Base-by-base conservation (phyloP, 2,888 invertebrate genomes). In the Diadromus collaris region DNA sequence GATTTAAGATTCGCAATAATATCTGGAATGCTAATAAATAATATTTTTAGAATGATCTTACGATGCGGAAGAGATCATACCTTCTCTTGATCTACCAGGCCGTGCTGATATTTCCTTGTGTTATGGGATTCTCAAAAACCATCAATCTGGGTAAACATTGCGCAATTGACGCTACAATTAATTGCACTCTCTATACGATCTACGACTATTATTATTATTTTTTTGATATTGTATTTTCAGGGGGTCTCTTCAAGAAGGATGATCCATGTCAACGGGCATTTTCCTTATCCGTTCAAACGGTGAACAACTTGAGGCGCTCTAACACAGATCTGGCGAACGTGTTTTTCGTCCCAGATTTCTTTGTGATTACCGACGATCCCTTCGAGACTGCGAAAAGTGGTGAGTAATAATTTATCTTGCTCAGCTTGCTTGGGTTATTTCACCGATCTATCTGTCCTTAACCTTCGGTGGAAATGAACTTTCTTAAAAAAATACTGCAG, bases 201-300 rank as follows among this genome's bases (percentile, higher is more conserved):
- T 24, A 54, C 16, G 10, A 56, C 56, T 38, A 19, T 44, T 38
- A 27, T 16, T 13, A 48, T 41, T 41, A 1, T 34, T 41, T 16
- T 0, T 3, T 2, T 9, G 10, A 19, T 9, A 34, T 21, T 32
- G 4, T 16, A 41, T 41, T 90, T 89, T 70, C 87, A 95, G 94
- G 94, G 81, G 94, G 93, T 34, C 92, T 95, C 81, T 93, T 94
- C 83, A 91, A 94, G 89, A 90, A 92, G 64, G 91, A 91, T 78
- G 92, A 92, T 63, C 91, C 92, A 83, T 91, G 93, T 79, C 92
- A 93, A 64, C 93, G 93, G 19, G 94, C 93, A 3, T 93, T 94
- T 83, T 90, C 91, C 76, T 92, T 93, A 71, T 94, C 94, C 34
- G 88, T 93, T 27, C 89, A 91, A 16, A 88, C 88, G n/a, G 91